Conservation (phyloP, 2,113 vertebrate genomes). For the Xiphophorus maculatus region DNA sequence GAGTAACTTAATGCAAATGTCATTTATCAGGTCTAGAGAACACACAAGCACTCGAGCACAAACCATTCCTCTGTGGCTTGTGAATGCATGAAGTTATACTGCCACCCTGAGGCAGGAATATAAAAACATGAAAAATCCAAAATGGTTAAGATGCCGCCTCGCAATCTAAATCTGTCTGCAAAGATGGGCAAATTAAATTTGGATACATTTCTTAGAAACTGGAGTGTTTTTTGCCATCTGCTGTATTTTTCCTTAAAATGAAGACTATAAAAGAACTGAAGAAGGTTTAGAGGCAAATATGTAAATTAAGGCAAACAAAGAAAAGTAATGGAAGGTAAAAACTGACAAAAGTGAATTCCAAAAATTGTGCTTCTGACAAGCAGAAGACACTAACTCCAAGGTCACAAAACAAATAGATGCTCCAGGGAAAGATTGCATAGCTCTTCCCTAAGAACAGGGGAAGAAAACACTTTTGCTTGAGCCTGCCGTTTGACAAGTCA, state of each 20-base stretch:
- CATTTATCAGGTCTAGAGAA: slow-evolving; percentile 71
- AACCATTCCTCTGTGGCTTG: slow-evolving; percentile 29
- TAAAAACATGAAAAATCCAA: slow-evolving; percentile 8
- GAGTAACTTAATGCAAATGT: slow-evolving; percentile 76
- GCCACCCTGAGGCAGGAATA: slow-evolving; percentile 72
- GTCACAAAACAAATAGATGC: slow-evolving; percentile 28
- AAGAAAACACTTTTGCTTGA: slow-evolving; percentile 16
- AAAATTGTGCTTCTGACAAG: neutral
- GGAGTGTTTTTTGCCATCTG: slow-evolving; percentile 1
- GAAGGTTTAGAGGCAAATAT: neutral
- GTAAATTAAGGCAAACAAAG: slow-evolving; percentile 13
- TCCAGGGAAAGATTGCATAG: slow-evolving; percentile 19
- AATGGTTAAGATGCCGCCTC: slow-evolving; percentile 2
- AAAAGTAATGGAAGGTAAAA: slow-evolving; percentile 25
- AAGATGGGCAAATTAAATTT: slow-evolving; percentile 11
- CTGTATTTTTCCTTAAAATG: slow-evolving; percentile 1
- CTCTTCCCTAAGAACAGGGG: slow-evolving; percentile 16
- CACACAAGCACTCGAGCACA: slow-evolving; percentile 52
- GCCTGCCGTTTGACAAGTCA: slow-evolving; percentile 34
- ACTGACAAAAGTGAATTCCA: slow-evolving; percentile 9
- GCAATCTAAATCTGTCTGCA: slow-evolving; percentile 11
- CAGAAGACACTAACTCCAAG: slow-evolving; percentile 29
- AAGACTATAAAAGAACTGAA: neutral
- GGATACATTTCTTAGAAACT: slow-evolving; percentile 13
- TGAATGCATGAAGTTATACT: slow-evolving; percentile 65